Base-by-base conservation (phyloP, 2,888 invertebrate species). In the Drosophila formosana region DNA sequence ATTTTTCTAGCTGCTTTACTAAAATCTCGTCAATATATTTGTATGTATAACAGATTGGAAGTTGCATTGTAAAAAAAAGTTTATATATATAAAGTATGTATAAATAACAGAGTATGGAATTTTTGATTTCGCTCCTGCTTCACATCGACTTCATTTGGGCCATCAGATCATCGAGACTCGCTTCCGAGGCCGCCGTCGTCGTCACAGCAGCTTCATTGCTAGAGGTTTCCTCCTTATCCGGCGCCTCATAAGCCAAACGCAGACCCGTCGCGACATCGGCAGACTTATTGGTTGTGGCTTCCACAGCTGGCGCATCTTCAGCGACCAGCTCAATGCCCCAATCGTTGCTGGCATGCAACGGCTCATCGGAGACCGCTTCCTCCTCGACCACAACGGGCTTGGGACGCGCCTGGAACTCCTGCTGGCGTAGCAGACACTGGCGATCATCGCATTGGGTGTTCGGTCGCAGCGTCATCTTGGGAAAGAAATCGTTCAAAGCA, bases 401-500 rank as follows among this genome's bases (percentile, higher is more conserved):
- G 0, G 96, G 95, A 70, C 92, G 93, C 67, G 85, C 91, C 51
- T 92, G 90, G 86, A 93, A 94, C 89, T 96, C 96, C 62, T 92
- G 90, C 90, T 97, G 97, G 4, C 96, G 93, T 73, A 93, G 84
- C 57, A 93, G 92, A 91, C 99, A 99, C 90, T 94, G 94, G 0
- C 89, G 92, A 91, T 99, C 98, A 80, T 97, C 97, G 92, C 99
- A 99, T 71, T 95, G 94, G 0, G 96, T 94, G 93, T 99, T 99
- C 0, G 99, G 99, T 93, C 96, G 96, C 76, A 99, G 94, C 1
- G 93, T 94, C 97, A 98, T 97, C n/a, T 95, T 95, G 0, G 99
- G 99, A 91, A 99, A 99, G 93, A 97, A 99, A 91, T 99, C 99
- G 69, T 95, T 95, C 84, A 99, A 93, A 0, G 99, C 99, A 92